A percentile compares a stretch with the other conserved stretches of the same genome.
Evolutionary conservation across 2,113 vertebrate genomes (phyloP).

Genomic region (Urocolius indicus): DNA sequence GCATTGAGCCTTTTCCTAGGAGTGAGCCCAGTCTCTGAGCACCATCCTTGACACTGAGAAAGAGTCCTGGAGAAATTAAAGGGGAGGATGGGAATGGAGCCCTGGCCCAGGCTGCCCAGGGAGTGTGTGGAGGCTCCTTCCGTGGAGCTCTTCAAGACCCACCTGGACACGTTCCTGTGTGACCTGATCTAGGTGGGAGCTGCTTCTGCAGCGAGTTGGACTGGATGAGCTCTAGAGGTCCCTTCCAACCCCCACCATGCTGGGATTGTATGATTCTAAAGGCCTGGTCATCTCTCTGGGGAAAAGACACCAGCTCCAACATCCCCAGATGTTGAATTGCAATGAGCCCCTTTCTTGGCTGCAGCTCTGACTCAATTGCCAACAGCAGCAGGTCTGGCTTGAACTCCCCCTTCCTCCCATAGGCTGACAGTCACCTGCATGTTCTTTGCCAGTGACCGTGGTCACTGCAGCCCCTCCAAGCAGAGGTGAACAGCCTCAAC

Average conservation of each 20-base stretch:
- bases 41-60: not conserved
- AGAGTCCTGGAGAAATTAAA: not conserved
- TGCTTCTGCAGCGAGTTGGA: too few relatives aligned
- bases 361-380: not conserved
- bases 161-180: too few relatives aligned
- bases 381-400: not conserved
- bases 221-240: too few relatives aligned
- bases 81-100: not conserved
- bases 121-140: too few relatives aligned
- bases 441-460: not conserved
- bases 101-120: too few relatives aligned
- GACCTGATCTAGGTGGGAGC: too few relatives aligned
- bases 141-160: too few relatives aligned
- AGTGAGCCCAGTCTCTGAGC: not conserved
- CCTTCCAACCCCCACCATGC: too few relatives aligned
- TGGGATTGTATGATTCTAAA: not conserved
- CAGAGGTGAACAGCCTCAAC: not conserved
- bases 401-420: not conserved
- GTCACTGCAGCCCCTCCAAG: not conserved
- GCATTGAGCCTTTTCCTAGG: not conserved
- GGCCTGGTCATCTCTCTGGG: not conserved
- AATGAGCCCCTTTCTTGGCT: not conserved
- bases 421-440: not conserved
- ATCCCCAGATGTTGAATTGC: not conserved
- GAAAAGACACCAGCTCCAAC: not conserved